A percentile compares a stretch with the other conserved stretches of the same genome.
Conservation (phyloP, 1,140 invertebrate species). For the Drosophila sulfurigaster region DNA sequence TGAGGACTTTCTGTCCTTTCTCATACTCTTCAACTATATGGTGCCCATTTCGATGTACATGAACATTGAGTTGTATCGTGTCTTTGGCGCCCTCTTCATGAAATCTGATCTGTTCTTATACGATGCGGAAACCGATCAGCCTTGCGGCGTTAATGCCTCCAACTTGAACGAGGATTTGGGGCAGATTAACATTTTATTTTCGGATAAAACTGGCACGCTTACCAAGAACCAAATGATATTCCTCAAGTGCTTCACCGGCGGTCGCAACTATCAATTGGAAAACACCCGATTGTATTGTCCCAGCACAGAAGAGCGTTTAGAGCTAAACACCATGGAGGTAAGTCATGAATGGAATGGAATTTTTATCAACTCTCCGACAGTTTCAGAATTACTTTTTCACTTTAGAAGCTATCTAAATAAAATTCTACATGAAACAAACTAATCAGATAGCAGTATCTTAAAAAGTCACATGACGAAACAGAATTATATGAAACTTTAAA, state of each 20-base stretch:
- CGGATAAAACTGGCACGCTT: constrained; percentile 98
- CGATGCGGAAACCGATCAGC: constrained; percentile 94
- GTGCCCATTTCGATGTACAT: constrained; percentile 99
- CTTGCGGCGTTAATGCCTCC: constrained; percentile 97
- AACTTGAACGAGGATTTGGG: constrained; percentile 99
- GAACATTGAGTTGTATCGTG: constrained; percentile 98
- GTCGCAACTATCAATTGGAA: constrained; percentile 88
- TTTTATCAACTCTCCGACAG: background rate
- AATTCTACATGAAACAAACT: too few species aligned
- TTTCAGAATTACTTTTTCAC: too few species aligned
- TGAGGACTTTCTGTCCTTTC: constrained; percentile 97
- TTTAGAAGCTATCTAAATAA: too few species aligned
- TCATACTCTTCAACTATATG: constrained; percentile 99
- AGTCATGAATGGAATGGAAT: constrained; percentile 12
- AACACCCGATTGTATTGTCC: constrained; percentile 53
- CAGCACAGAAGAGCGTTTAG: constrained; percentile 20
- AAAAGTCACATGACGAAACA: too few species aligned
- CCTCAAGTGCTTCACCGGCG: constrained; percentile 93
- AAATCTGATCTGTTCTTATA: constrained; percentile 98
- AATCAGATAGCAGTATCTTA: too few species aligned
- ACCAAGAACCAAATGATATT: constrained; percentile 99
- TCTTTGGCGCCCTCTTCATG: constrained; percentile 93
- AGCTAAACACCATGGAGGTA: constrained; percentile 43
- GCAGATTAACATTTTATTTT: constrained; percentile 96
- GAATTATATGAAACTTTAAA: too few species aligned